Conservation (phyloP, 2,113 vertebrate species). For the Xiphorhynchus elegans region DNA sequence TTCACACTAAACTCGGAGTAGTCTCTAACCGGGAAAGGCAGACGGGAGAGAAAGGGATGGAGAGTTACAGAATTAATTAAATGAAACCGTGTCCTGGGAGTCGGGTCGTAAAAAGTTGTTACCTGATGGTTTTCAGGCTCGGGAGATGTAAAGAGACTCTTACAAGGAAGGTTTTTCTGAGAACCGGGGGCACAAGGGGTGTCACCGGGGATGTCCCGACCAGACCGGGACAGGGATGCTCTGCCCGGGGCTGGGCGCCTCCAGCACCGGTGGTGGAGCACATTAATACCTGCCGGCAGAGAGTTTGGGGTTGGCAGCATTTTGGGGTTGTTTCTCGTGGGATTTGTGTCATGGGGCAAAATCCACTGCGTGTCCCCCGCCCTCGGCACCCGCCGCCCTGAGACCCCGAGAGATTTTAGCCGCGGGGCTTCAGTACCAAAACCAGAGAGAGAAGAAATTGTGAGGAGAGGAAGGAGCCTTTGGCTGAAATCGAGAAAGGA, state of each 20-base stretch:
- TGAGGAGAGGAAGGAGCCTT: not conserved
- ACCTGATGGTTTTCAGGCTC: not conserved
- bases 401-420: too few species aligned
- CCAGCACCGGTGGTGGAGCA: not conserved
- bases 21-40: not conserved
- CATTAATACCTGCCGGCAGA: not conserved
- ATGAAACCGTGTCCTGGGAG: not conserved
- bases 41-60: not conserved
- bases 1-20: not conserved
- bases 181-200: not conserved
- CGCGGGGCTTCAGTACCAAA: not conserved
- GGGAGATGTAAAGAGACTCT: not conserved
- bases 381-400: not conserved
- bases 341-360: not conserved
- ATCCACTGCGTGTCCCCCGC: accelerated
- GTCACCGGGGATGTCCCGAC: accelerated
- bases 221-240: accelerated
- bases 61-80: not conserved
- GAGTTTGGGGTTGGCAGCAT: accelerated
- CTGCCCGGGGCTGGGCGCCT: accelerated
- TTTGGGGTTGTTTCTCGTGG: not conserved
- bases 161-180: not conserved
- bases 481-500: accelerated
- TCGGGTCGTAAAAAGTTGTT: not conserved
- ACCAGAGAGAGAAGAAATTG: not conserved